Evolutionary conservation across 2,888 invertebrate genomes (phyloP).

Genomic region (Sabellastarte sp.): DNA sequence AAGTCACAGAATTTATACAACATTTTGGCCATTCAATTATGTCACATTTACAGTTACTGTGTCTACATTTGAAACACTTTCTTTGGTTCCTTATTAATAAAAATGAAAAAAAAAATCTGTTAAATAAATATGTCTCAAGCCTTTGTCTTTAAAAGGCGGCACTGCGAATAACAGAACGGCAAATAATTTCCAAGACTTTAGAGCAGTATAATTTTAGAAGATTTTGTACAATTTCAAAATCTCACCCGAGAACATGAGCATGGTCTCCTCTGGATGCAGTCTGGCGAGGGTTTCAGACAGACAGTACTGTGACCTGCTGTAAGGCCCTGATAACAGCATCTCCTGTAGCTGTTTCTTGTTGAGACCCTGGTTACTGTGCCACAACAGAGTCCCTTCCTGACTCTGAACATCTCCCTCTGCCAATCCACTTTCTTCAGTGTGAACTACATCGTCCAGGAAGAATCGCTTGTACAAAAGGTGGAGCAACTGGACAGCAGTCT

Average conservation of each 20-base stretch:
- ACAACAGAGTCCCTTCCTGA: background rate
- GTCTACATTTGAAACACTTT: too few relatives aligned
- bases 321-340: constrained; percentile 71
- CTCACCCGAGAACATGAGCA: constrained; percentile 99
- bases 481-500: constrained; percentile 88
- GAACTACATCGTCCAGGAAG: constrained; percentile 68
- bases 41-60: too few relatives aligned
- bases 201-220: too few relatives aligned
- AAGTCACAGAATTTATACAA: too few relatives aligned
- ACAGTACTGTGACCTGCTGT: constrained; percentile 70
- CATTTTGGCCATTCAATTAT: too few relatives aligned
- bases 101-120: too few relatives aligned
- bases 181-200: too few relatives aligned
- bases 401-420: background rate
- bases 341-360: constrained; percentile 49
- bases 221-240: too few relatives aligned
- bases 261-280: constrained; percentile 93
- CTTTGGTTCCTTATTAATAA: too few relatives aligned
- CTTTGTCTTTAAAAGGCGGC: too few relatives aligned
- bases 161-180: too few relatives aligned
- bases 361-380: constrained; percentile 7
- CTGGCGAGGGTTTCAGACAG: constrained; percentile 81
- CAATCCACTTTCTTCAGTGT: constrained; percentile 50
- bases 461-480: constrained; percentile 90
- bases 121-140: too few relatives aligned